phyloP scores from a whole-genome alignment of 2,888 invertebrate species.

The Uropetala carovei region DNA sequence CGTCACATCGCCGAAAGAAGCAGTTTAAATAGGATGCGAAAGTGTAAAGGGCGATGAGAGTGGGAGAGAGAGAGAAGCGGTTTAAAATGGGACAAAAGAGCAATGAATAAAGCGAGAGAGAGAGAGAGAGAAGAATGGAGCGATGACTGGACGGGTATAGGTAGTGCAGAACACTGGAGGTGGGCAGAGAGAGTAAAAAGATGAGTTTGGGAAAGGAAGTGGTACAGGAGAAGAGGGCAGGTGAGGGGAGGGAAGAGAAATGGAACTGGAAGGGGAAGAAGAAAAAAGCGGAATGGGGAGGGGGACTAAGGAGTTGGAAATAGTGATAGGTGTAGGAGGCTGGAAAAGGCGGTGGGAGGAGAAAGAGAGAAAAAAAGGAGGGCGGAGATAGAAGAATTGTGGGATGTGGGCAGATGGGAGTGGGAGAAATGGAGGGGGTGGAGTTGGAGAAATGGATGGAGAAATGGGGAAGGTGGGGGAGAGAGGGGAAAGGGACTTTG shows the following conservation, averaged over 20 bases:
- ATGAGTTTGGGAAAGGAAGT: not conserved
- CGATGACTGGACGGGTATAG: not conserved
- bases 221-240: not conserved
- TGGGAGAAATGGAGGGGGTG: not conserved
- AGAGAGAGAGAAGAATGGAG: conserved; percentile 20
- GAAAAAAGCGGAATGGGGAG: not conserved
- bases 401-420: not conserved
- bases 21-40: not conserved
- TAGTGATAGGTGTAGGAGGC: not conserved
- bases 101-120: conserved; percentile 7
- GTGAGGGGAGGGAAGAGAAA: not conserved
- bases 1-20: conserved; percentile 17
- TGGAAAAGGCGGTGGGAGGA: not conserved
- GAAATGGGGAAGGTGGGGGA: not conserved
- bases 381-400: not conserved
- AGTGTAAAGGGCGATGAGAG: not conserved
- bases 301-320: not conserved
- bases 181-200: not conserved
- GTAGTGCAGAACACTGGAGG: not conserved
- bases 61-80: not conserved
- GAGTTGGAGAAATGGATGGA: not conserved
- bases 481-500: not conserved
- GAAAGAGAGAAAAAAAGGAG: not conserved
- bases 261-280: not conserved
- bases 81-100: conserved; percentile 5